These are phyloP conservation scores for Thamnaconus septentrionalis DNA, from an alignment of 2,113 vertebrate species.

Conservation along the genomic window DNA sequence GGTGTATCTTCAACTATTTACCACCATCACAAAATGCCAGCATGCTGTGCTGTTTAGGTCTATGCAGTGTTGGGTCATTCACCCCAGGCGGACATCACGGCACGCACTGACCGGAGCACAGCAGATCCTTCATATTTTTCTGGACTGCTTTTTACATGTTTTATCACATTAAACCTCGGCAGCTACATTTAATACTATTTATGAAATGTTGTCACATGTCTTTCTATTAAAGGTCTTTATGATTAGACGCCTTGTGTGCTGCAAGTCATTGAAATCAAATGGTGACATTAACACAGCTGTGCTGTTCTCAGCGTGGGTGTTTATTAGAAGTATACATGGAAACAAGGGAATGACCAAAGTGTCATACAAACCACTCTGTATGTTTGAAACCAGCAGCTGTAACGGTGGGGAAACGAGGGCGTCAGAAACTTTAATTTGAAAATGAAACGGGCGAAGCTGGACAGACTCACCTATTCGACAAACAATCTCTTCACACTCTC, in stretches of 20 bases:
- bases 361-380: slow-evolving; percentile 84
- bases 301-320: background rate
- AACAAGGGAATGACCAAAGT: background rate
- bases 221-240: slow-evolving; percentile 82
- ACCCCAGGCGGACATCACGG: slow-evolving; percentile 16
- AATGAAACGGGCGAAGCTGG: background rate
- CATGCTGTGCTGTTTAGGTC: slow-evolving; percentile 33
- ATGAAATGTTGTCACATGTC: slow-evolving; percentile 77
- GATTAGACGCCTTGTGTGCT: slow-evolving; percentile 41
- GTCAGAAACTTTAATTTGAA: background rate
- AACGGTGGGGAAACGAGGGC: background rate
- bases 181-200: slow-evolving; percentile 82
- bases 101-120: slow-evolving; percentile 22
- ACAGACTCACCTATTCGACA: slow-evolving; percentile 75
- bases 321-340: slow-evolving; percentile 28
- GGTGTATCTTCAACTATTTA: slow-evolving; percentile 27
- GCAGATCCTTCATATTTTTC: slow-evolving; percentile 54
- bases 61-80: slow-evolving; percentile 26
- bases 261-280: background rate
- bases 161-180: slow-evolving; percentile 75
- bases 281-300: background rate
- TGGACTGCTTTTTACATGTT: slow-evolving; percentile 71
- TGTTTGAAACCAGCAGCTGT: slow-evolving; percentile 85
- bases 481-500: slow-evolving; percentile 80
- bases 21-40: slow-evolving; percentile 51